Conservation (phyloP, 2,797 vertebrate genomes). For the Argentina silus region DNA sequence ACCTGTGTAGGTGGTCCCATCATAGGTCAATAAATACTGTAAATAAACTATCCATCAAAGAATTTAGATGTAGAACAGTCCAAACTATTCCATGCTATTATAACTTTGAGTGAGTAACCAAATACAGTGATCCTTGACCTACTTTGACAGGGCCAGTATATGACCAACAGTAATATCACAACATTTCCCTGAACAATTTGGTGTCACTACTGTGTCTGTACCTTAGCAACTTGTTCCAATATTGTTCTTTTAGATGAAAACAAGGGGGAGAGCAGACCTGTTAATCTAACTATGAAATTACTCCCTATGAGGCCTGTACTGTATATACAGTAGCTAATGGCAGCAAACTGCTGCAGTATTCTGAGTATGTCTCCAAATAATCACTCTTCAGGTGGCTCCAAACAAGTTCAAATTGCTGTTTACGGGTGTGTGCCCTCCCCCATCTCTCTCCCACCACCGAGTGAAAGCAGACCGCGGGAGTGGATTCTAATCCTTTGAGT, state of each 20-base stretch:
- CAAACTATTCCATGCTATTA: not conserved
- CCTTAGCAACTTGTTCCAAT: too few relatives aligned
- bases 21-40: not conserved
- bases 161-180: too few relatives aligned
- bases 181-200: too few relatives aligned
- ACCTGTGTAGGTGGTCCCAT: not conserved
- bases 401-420: constrained; percentile 49
- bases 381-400: constrained; percentile 41
- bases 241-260: not conserved
- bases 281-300: not conserved
- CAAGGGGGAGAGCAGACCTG: not conserved
- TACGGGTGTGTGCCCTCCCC: constrained; percentile 9
- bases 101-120: too few relatives aligned
- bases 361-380: constrained; percentile 31
- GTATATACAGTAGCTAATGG: not conserved
- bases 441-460: constrained; percentile 17
- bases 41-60: not conserved
- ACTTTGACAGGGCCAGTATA: too few relatives aligned
- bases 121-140: too few relatives aligned
- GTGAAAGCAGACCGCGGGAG: constrained; percentile 72
- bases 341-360: not conserved
- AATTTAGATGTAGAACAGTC: not conserved
- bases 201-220: too few relatives aligned
- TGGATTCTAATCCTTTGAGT: constrained; percentile 69
- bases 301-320: not conserved